phyloP scores from a whole-genome alignment of 1,140 invertebrate genomes.

The Aleiodes sp. region DNA sequence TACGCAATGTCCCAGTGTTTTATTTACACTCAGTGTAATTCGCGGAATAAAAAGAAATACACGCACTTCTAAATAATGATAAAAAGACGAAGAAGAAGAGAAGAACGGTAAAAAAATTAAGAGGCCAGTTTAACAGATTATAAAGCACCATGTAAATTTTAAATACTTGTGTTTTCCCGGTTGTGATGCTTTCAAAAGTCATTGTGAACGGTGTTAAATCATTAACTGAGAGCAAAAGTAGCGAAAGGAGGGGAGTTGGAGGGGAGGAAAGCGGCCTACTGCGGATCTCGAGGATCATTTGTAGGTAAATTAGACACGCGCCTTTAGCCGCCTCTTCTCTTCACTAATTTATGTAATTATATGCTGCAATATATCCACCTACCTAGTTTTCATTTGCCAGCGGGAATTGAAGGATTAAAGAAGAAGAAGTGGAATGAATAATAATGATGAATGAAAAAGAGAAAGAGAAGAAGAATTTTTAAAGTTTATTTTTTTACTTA shows the following conservation, averaged over 20 bases:
- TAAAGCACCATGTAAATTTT: too few relatives aligned
- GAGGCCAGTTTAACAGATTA: too few relatives aligned
- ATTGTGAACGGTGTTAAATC: conserved; percentile 46
- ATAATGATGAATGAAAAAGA: too few relatives aligned
- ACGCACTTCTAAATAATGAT: neutral
- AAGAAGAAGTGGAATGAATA: too few relatives aligned
- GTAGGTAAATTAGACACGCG: conserved; percentile 57
- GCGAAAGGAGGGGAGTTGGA: too few relatives aligned
- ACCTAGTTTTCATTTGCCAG: neutral
- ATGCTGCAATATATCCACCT: conserved; percentile 32
- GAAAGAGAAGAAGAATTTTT: too few relatives aligned
- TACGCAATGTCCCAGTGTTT: conserved; percentile 6
- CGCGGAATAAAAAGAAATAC: neutral
- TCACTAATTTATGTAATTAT: conserved; percentile 58
- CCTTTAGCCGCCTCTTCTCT: conserved; percentile 29
- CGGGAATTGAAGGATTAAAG: neutral
- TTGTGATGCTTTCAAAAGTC: neutral
- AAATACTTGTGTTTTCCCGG: too few relatives aligned
- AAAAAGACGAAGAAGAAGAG: too few relatives aligned
- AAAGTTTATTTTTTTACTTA: neutral
- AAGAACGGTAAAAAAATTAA: too few relatives aligned
- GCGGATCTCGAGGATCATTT: conserved; percentile 48
- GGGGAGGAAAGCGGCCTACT: too few relatives aligned
- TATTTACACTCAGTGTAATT: neutral
- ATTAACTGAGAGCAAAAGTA: too few relatives aligned